Percentiles rank a stretch among this genome's conserved stretches.
phyloP scores from a whole-genome alignment of 2,113 vertebrate species.

The Chaetorhynchus papuensis region DNA sequence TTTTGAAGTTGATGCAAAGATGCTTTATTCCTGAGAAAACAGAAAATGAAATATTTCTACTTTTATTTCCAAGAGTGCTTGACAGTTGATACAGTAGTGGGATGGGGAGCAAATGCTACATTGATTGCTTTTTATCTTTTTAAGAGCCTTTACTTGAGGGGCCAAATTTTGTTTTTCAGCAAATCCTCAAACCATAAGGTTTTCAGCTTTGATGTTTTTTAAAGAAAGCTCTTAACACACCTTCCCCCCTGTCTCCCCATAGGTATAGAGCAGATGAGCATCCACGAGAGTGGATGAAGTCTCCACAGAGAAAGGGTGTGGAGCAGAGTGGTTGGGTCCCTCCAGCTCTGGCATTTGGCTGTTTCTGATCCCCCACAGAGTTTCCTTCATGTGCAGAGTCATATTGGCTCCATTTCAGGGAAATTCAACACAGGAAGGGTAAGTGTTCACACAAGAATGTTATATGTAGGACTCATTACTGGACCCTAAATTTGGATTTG shows the following conservation, averaged over 20 bases:
- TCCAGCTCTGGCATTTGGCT: background rate
- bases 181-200: background rate
- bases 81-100: background rate
- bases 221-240: background rate
- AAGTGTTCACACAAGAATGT: background rate
- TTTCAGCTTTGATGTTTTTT: background rate
- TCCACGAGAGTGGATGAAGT: background rate
- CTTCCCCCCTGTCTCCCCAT: rapidly evolving
- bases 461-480: constrained; percentile 36
- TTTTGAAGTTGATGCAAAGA: background rate
- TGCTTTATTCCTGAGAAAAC: background rate
- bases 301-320: background rate
- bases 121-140: background rate
- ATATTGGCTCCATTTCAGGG: background rate
- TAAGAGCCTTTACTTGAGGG: background rate
- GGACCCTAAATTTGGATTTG: constrained; percentile 53
- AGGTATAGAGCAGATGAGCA: background rate
- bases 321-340: background rate
- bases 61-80: background rate
- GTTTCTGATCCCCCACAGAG: background rate
- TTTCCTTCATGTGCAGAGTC: background rate
- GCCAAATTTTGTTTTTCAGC: background rate
- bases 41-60: background rate
- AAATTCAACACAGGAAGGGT: background rate
- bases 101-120: background rate